Conservation (phyloP, 1,140 invertebrate species). For the Pinna nobilis region DNA sequence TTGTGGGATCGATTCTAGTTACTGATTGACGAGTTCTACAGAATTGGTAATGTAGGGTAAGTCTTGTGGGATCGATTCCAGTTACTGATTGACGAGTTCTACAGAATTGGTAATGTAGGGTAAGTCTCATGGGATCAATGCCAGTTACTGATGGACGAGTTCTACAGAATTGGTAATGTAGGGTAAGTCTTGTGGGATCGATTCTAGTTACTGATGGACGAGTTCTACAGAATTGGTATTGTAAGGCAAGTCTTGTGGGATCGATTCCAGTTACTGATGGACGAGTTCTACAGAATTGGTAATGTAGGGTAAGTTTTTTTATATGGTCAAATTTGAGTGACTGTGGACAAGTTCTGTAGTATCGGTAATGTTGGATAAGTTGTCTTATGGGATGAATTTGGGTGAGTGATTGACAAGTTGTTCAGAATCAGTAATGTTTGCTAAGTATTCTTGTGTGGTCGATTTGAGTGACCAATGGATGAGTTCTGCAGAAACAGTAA, state of each 20-base stretch:
- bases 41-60: conserved; percentile 62
- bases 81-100: too few species aligned
- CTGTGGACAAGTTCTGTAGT: too few species aligned
- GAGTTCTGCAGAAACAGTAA: conserved; percentile 59
- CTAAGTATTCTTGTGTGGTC: too few species aligned
- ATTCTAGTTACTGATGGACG: too few species aligned
- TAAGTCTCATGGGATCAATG: not conserved
- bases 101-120: not conserved
- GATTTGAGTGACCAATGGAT: conserved; percentile 66
- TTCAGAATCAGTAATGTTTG: too few species aligned
- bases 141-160: too few species aligned
- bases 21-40: conserved; percentile 62
- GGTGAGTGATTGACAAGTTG: too few species aligned
- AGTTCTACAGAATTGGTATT: too few species aligned
- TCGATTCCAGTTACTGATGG: conserved; percentile 65
- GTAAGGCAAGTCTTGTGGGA: too few species aligned
- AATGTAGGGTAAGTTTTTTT: conserved; percentile 57
- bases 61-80: conserved; percentile 24
- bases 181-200: not conserved
- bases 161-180: not conserved
- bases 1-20: conserved; percentile 69
- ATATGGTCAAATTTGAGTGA: too few species aligned
- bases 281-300: conserved; percentile 60
- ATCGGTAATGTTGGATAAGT: not conserved
- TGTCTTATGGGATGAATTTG: not conserved